These are phyloP conservation scores for Sarcophaga carnaria DNA, from an alignment of 2,888 invertebrate genomes.

Conservation along the genomic window DNA sequence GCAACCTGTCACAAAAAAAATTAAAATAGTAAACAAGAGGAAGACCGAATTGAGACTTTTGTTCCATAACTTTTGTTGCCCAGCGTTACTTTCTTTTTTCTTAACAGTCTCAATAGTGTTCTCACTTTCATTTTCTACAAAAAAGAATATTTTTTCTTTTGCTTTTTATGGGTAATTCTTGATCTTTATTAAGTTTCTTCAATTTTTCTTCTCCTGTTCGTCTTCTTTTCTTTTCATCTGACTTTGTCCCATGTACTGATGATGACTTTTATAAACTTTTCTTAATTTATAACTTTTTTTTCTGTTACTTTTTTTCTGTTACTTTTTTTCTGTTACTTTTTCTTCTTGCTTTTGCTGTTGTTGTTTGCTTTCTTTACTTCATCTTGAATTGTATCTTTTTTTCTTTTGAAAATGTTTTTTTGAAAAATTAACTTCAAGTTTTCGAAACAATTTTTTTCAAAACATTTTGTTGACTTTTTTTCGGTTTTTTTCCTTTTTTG, in stretches of 20 bases:
- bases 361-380: neutral
- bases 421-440: constrained; percentile 19
- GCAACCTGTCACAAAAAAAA: no score
- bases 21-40: no score
- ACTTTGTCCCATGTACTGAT: neutral
- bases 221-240: neutral
- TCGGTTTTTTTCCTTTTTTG: no score
- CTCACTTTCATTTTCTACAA: no score
- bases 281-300: constrained; percentile 19
- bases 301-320: neutral
- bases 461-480: constrained; percentile 3
- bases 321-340: neutral
- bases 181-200: neutral
- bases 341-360: neutral
- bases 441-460: neutral
- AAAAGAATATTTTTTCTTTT: neutral
- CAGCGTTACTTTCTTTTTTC: no score
- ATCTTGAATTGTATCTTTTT: neutral
- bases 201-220: neutral
- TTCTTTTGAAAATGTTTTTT: neutral
- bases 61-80: no score
- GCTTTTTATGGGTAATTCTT: neutral
- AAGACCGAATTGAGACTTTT: no score
- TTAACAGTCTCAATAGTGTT: no score
- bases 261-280: constrained; percentile 24